Evolutionary conservation across 2,113 vertebrate species (phyloP).

Genomic region (Aptenodytes patagonicus): DNA sequence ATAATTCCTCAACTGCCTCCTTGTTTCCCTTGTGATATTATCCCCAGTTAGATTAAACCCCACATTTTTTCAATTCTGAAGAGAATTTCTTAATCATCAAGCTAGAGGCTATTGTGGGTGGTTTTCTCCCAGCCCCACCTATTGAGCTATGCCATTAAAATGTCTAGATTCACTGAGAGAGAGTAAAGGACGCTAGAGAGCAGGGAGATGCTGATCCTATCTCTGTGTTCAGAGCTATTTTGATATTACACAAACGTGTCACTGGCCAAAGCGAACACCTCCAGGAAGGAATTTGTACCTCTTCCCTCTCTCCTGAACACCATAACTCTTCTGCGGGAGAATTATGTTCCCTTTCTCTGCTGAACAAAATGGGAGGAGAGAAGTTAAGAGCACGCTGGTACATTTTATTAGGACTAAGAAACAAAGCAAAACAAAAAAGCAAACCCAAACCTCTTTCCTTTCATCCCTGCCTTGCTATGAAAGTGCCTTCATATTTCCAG

Average conservation of each 20-base stretch:
- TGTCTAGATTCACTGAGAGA: background rate
- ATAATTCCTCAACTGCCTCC: background rate
- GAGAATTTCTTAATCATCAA: background rate
- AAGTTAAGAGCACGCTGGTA: slow-evolving; percentile 23
- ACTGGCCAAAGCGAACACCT: background rate
- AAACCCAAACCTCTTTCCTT: slow-evolving; percentile 54
- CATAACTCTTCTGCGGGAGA: background rate
- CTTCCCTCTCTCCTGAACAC: background rate
- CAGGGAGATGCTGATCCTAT: background rate
- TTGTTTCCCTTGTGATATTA: background rate
- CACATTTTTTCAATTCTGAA: background rate
- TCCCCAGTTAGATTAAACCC: background rate
- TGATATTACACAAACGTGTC: background rate
- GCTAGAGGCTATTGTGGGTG: background rate
- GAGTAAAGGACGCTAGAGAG: background rate
- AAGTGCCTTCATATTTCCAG: slow-evolving; percentile 59
- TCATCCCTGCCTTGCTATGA: slow-evolving; percentile 57
- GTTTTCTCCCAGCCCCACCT: background rate
- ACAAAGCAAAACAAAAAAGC: slow-evolving; percentile 59
- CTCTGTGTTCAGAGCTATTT: background rate
- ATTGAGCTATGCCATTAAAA: background rate
- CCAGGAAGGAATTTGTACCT: background rate
- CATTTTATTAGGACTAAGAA: slow-evolving; percentile 43
- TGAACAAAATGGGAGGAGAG: background rate
- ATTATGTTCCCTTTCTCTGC: background rate